These are phyloP conservation scores for Eilema caniola DNA, from an alignment of 2,888 invertebrate species.

Conservation along the genomic window DNA sequence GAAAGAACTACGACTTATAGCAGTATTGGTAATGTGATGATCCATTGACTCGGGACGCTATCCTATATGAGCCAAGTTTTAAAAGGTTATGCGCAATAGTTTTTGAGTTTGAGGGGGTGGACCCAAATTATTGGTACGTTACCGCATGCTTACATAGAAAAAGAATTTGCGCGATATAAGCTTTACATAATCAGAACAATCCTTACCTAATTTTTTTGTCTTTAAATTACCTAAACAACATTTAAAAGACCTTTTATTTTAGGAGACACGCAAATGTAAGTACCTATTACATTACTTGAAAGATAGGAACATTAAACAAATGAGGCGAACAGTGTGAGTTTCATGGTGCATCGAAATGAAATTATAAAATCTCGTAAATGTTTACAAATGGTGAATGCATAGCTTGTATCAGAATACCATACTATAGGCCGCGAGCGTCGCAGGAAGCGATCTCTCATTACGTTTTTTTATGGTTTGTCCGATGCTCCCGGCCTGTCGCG, in stretches of 20 bases:
- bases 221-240: too few relatives aligned
- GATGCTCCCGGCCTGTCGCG: constrained; percentile 72
- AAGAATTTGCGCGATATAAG: too few relatives aligned
- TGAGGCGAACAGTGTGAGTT: constrained; percentile 5
- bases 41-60: too few relatives aligned
- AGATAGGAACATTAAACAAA: constrained; percentile 6
- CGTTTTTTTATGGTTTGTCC: constrained; percentile 83
- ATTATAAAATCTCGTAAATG: constrained; percentile 39
- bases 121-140: too few relatives aligned
- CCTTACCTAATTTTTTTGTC: too few relatives aligned
- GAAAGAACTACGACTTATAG: too few relatives aligned
- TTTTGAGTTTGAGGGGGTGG: too few relatives aligned
- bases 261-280: background rate
- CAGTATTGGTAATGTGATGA: too few relatives aligned
- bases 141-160: too few relatives aligned
- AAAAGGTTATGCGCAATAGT: too few relatives aligned
- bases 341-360: constrained; percentile 11
- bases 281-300: background rate
- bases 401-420: constrained; percentile 53
- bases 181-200: too few relatives aligned
- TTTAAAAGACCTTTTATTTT: background rate
- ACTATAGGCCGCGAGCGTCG: constrained; percentile 66
- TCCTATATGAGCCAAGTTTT: too few relatives aligned
- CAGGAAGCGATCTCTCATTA: constrained; percentile 86
- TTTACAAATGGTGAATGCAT: constrained; percentile 37